Base-by-base conservation (phyloP, 2,797 vertebrate genomes). In the Antennarius maculatus region DNA sequence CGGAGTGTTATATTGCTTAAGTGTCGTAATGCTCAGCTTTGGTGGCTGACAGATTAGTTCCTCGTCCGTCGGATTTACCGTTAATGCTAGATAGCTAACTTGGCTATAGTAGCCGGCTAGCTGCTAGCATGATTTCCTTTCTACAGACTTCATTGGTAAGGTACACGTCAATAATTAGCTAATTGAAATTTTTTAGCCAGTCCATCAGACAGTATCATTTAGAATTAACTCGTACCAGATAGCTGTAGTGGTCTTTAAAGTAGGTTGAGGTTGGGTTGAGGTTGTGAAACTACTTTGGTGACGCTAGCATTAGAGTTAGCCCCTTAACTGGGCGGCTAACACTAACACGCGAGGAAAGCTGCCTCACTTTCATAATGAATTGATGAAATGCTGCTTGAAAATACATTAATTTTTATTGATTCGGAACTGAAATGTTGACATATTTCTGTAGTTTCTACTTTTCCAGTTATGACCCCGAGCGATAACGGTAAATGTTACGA, bases 11-110 rank as follows among this genome's bases (percentile, higher is more conserved):
- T 48, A 29, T 27, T 31, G 37, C 4, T 54, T 39, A 74, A 80
- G 75, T 59, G 48, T 50, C 52, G 57, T 78, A 17, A 66, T 66
- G 80, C 74, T 70, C 82, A 86, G 76, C 79, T 87, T 77, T 51
- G 54, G 69, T 76, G 75, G 69, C 81, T 80, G 81, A 80, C 83
- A 89, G 90, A 91, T 92, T 90, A 92, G 76, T 42, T 82, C 39
- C 58, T 67, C 68, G 80, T 81, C 71, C 67, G 63, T 73, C 82
- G 88, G 90, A 90, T 91, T 92, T 91, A 84, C 61, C 77, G 34
- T 49, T 39, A 72, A 76, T 54, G 85, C 86, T 87, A 87, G 67
- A 77, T 27, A 42, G 79, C 70, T 69, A 80, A 43, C 3, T 56
- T 84, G 78, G 88, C 84, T n/a, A 0, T 56, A 63, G 76, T 77